These are phyloP conservation scores for Cantharis rufa DNA, from an alignment of 2,888 invertebrate species.

Conservation along the genomic window DNA sequence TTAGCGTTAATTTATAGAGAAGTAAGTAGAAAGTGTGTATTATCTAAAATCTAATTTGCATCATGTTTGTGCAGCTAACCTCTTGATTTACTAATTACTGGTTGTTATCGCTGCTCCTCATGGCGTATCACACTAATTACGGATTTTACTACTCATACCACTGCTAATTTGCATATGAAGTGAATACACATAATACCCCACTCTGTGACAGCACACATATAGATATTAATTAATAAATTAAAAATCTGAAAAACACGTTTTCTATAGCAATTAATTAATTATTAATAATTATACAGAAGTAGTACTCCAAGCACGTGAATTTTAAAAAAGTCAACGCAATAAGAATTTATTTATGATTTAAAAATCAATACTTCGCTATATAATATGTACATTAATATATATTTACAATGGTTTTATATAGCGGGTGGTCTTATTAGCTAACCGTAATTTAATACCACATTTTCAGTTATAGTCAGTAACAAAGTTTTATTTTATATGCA, in stretches of 20 bases:
- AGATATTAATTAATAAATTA: conserved; percentile 14
- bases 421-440: background rate
- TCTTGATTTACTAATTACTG: conserved; percentile 35
- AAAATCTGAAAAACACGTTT: background rate
- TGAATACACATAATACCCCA: conserved; percentile 23
- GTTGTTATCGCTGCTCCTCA: conserved; percentile 31
- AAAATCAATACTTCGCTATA: background rate
- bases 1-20: background rate
- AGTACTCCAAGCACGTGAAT: background rate
- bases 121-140: conserved; percentile 30
- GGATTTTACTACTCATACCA: conserved; percentile 30
- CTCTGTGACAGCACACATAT: conserved; percentile 20
- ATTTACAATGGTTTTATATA: background rate
- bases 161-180: conserved; percentile 28
- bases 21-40: conserved; percentile 9
- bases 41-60: conserved; percentile 29
- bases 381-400: background rate
- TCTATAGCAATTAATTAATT: background rate
- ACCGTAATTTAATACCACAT: background rate
- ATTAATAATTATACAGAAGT: background rate
- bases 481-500: background rate
- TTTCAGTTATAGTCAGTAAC: background rate
- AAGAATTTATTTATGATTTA: background rate
- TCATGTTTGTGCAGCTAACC: conserved; percentile 33
- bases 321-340: background rate